Evolutionary conservation across 2,888 invertebrate genomes (phyloP).

Genomic region (Cheiracanthium punctorium): DNA sequence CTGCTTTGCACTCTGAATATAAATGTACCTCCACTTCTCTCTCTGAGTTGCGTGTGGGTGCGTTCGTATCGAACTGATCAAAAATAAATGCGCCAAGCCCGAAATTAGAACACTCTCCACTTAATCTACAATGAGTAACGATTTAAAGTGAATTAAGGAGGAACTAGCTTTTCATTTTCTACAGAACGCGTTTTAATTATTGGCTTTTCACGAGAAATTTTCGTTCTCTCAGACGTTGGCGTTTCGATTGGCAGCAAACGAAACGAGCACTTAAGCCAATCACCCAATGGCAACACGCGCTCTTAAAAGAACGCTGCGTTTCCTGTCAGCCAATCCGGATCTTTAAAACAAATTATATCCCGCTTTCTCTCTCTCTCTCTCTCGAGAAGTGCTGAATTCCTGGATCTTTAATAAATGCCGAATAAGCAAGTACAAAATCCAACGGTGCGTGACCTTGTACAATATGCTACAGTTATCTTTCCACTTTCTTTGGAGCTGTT

Average conservation of each 20-base stretch:
- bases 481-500: not conserved
- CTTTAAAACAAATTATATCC: conserved; percentile 62
- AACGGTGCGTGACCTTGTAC: conserved; percentile 58
- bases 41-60: too few species aligned
- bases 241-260: conserved; percentile 25
- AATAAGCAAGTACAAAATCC: conserved; percentile 41
- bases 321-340: conserved; percentile 33
- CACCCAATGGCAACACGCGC: conserved; percentile 39
- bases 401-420: conserved; percentile 60
- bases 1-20: not conserved
- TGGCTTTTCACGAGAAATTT: conserved; percentile 36
- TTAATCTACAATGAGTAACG: conserved; percentile 13
- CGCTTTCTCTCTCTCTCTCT: conserved; percentile 33
- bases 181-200: conserved; percentile 53
- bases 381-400: conserved; percentile 33
- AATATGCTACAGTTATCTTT: conserved; percentile 53
- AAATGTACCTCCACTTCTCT: not conserved
- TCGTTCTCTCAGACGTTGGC: conserved; percentile 35
- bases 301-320: conserved; percentile 19
- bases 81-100: not conserved
- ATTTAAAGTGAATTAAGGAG: conserved; percentile 4
- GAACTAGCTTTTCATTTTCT: conserved; percentile 2
- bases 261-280: conserved; percentile 36
- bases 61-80: not conserved
- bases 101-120: conserved; percentile 1